Base-by-base conservation (phyloP, 1,140 invertebrate genomes). In the Globodera ellingtonae region DNA sequence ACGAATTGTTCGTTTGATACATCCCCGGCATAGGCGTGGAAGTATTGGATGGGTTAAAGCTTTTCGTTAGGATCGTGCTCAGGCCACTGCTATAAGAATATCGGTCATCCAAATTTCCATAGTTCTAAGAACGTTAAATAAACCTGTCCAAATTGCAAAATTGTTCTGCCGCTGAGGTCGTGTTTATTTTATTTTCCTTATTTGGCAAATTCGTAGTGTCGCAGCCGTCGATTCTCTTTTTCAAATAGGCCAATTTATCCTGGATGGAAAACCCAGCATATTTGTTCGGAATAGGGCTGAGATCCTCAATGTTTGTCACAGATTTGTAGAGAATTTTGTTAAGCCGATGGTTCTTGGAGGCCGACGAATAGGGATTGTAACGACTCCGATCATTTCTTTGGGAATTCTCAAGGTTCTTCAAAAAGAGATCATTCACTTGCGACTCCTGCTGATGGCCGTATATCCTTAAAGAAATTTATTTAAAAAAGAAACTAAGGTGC, bases 311-410 rank as follows among this genome's bases (percentile, higher is more conserved):
- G 67, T 35, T 70, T 70, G 67, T 10, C 67, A 47, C 6, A 10
- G 67, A 70, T 18, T 47, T 70, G 67, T 70, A 70, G 67, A 70
- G 24, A 44, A 70, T 70, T 70, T 70, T 70, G 6, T 18, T 47
- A 35, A 70, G 46, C 46, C 67, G 8, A 5, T 47, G 24, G 35
- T 70, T 47, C 18, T 70, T 70, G 9, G 46, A 47, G 13, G 46
- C 67, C 35, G 67, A 44, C 7, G 67, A 35, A 47, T 70, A 70
- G 24, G 67, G 67, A 44, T 70, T 10, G 18, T 70, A 70, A 44
- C 56, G 56, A 62, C 13, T 62, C 4, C 24, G 35, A 13, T 70
- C 67, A 70, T 70, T 70, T 7, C 67, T 70, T 24, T 7, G 7
- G 35, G 67, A 70, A 62, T 62, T 62, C 13, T 62, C 56, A 10